phyloP scores from a whole-genome alignment of 1,140 invertebrate species.

The Drosophila rhopaloa region DNA sequence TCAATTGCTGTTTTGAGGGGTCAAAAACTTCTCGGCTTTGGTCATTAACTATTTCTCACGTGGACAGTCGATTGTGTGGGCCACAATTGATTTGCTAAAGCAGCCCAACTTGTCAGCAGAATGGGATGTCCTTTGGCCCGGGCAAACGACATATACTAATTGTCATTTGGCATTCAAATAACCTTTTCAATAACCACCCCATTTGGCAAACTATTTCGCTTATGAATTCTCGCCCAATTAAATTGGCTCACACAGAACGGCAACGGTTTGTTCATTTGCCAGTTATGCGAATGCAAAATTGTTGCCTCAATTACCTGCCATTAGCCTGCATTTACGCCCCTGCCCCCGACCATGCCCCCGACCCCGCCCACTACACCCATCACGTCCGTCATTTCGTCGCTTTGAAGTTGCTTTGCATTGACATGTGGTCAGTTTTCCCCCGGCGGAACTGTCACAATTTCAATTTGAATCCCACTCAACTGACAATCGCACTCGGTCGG shows the following conservation, averaged over 20 bases:
- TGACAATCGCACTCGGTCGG: conserved; percentile 20
- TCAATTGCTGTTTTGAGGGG: conserved; percentile 41
- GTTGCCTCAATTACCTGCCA: conserved; percentile 63
- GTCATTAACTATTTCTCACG: conserved; percentile 59
- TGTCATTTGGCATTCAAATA: conserved; percentile 53
- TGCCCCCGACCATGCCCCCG: neutral
- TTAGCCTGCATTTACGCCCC: conserved; percentile 50
- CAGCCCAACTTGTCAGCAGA: conserved; percentile 31
- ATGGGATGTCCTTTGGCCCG: conserved; percentile 26
- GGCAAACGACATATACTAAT: conserved; percentile 38
- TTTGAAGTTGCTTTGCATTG: conserved; percentile 76
- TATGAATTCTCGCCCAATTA: conserved; percentile 66
- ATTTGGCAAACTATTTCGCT: conserved; percentile 34
- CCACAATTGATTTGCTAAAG: conserved; percentile 40
- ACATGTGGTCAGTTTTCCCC: conserved; percentile 75
- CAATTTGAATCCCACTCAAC: conserved; percentile 31
- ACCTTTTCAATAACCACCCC: conserved; percentile 18
- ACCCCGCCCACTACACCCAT: neutral
- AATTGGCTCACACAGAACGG: conserved; percentile 39
- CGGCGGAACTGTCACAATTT: conserved; percentile 55
- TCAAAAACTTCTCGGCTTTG: conserved; percentile 57
- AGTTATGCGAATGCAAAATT: conserved; percentile 72
- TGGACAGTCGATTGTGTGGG: conserved; percentile 9
- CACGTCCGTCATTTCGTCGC: conserved; percentile 63
- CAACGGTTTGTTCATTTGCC: conserved; percentile 52